Percentiles rank a stretch among this genome's conserved stretches.
phyloP scores from a whole-genome alignment of 1,140 invertebrate genomes.

The Trachymyrmex cornetzi region DNA sequence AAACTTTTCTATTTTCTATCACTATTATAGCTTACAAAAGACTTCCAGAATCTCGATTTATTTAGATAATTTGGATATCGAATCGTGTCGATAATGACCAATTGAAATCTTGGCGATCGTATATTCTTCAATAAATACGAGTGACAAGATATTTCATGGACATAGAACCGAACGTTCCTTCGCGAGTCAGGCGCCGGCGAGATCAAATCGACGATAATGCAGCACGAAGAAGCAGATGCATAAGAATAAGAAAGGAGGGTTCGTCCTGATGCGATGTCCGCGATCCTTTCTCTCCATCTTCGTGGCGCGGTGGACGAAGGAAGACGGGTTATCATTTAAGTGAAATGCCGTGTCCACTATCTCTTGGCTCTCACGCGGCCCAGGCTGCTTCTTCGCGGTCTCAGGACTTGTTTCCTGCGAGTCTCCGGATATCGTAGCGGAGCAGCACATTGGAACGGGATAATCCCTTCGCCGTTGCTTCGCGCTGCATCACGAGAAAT shows the following conservation, averaged over 20 bases:
- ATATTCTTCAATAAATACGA: neutral
- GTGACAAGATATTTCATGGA: constrained; percentile 20
- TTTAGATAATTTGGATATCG: neutral
- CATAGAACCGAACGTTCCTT: constrained; percentile 25
- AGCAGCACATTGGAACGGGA: constrained; percentile 56
- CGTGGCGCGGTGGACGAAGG: constrained; percentile 62
- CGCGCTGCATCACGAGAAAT: constrained; percentile 42
- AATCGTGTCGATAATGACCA: neutral
- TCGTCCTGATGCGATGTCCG: constrained; percentile 8
- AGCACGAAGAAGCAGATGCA: constrained; percentile 52
- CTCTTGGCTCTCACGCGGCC: constrained; percentile 80
- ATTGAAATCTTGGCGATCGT: neutral
- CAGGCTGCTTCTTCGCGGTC: constrained; percentile 42
- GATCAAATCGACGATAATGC: constrained; percentile 64
- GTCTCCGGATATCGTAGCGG: constrained; percentile 66
- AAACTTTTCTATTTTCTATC: constrained; percentile 16
- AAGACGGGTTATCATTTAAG: constrained; percentile 85
- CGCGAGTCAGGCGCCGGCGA: constrained; percentile 54
- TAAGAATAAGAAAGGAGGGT: constrained; percentile 56
- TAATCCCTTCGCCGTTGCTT: constrained; percentile 68
- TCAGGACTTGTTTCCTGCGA: constrained; percentile 70
- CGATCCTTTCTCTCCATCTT: constrained; percentile 38
- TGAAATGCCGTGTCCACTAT: constrained; percentile 87
- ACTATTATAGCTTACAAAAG: neutral
- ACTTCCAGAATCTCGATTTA: constrained; percentile 18